Conservation (phyloP, 1,140 invertebrate species). For the Penaeus chinensis region DNA sequence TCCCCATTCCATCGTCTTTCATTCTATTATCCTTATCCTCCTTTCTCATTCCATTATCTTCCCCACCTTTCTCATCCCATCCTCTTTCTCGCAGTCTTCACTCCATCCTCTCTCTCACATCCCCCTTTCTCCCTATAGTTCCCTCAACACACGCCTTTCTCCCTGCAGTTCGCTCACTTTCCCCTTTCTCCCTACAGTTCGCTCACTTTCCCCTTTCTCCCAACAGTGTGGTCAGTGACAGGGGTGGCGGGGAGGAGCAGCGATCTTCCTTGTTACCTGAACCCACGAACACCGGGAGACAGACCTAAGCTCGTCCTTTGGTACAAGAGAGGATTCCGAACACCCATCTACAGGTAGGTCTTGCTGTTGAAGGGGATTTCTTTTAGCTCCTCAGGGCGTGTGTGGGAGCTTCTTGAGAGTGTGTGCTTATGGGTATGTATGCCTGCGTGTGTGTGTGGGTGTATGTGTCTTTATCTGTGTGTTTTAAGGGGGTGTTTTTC, state of each 20-base stretch:
- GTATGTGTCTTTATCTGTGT: neutral
- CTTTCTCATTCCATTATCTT: too few relatives aligned
- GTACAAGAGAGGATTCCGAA: conserved; percentile 54
- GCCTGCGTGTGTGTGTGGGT: neutral
- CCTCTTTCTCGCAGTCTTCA: too few relatives aligned
- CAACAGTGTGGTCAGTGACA: conserved; percentile 56
- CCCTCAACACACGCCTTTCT: neutral
- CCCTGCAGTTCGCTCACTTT: neutral
- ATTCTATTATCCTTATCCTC: too few relatives aligned
- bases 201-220: neutral
- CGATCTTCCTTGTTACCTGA: conserved; percentile 58
- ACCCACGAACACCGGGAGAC: conserved; percentile 58
- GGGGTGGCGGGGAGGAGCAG: conserved; percentile 54
- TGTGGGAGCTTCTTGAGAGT: neutral
- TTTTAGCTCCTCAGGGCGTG: neutral
- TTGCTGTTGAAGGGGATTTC: neutral
- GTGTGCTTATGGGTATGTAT: conserved; percentile 8
- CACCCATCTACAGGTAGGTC: conserved; percentile 57
- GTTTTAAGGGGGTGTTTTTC: neutral
- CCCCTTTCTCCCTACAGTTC: neutral
- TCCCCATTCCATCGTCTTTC: too few relatives aligned
- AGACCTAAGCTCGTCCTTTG: conserved; percentile 60
- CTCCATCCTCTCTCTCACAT: neutral
- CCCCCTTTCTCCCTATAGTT: neutral
- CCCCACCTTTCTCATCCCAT: too few relatives aligned